Conservation (phyloP, 37 sponge, comb jelly and placozoan genomes). For the Chondrosia reniformis region DNA sequence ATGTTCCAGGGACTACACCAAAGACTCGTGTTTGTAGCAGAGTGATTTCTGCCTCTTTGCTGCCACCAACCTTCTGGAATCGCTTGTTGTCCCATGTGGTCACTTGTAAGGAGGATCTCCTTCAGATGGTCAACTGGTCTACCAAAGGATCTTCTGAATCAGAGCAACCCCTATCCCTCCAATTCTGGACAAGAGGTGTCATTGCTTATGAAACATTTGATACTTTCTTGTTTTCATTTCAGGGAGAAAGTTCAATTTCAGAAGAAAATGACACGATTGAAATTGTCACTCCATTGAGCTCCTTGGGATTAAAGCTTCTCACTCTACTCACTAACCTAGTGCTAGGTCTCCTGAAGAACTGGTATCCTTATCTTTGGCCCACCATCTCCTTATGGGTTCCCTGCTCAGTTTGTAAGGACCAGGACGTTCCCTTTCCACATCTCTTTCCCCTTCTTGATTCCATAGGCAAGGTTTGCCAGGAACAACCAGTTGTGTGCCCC, state of each 20-base stretch:
- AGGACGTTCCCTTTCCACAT: background rate
- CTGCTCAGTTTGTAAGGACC: slow-evolving; percentile 40
- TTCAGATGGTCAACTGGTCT: background rate
- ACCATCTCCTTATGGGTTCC: slow-evolving; percentile 37
- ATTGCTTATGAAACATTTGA: background rate
- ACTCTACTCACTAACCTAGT: slow-evolving; percentile 31
- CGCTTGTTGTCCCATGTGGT: background rate
- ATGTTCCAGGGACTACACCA: background rate
- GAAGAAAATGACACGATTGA: slow-evolving; percentile 20
- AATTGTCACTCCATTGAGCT: slow-evolving; percentile 45
- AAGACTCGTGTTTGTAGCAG: background rate
- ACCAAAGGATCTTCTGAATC: no score
- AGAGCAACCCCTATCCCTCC: background rate
- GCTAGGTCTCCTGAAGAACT: slow-evolving; percentile 54
- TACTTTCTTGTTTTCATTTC: background rate
- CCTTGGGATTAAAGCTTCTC: slow-evolving; percentile 33
- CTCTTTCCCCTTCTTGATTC: slow-evolving; percentile 35
- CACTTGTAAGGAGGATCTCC: background rate
- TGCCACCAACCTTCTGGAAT: slow-evolving; percentile 9
- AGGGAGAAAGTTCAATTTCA: background rate
- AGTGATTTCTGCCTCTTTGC: slow-evolving; percentile 4
- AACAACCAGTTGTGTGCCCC: background rate
- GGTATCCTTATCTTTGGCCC: slow-evolving; percentile 61
- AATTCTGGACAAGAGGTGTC: background rate
- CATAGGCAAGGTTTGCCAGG: background rate